Evolutionary conservation across 2,888 invertebrate species (phyloP).

Genomic region (Psococerastis gibbosa): DNA sequence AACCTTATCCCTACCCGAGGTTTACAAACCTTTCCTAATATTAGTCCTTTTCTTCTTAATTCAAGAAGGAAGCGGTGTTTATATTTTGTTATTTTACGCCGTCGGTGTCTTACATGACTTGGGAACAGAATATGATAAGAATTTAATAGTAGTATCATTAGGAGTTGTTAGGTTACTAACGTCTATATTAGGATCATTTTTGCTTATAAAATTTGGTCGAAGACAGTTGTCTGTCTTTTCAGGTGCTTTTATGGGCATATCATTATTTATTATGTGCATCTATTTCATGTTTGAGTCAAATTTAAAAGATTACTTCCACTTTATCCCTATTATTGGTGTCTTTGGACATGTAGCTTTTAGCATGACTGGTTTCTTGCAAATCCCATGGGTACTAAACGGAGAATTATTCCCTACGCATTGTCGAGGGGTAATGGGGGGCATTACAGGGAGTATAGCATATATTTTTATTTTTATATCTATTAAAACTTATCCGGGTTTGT

Average conservation of each 20-base stretch:
- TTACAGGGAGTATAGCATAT: slow-evolving; percentile 50
- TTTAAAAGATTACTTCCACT: slow-evolving; percentile 21
- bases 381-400: slow-evolving; percentile 58
- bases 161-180: slow-evolving; percentile 37
- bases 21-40: slow-evolving; percentile 46
- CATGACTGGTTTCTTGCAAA: slow-evolving; percentile 52
- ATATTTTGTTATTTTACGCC: slow-evolving; percentile 51
- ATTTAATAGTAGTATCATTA: slow-evolving; percentile 49
- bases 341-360: slow-evolving; percentile 48
- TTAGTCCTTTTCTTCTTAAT: slow-evolving; percentile 44
- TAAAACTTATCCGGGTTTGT: slow-evolving; percentile 45
- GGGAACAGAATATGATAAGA: slow-evolving; percentile 38
- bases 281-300: slow-evolving; percentile 20
- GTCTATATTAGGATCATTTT: slow-evolving; percentile 43
- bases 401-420: slow-evolving; percentile 49
- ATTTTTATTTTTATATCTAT: slow-evolving; percentile 48
- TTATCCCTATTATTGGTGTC: slow-evolving; percentile 37
- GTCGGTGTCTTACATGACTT: slow-evolving; percentile 50
- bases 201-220: slow-evolving; percentile 43
- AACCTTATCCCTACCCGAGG: slow-evolving; percentile 30
- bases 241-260: slow-evolving; percentile 40
- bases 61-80: slow-evolving; percentile 55
- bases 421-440: slow-evolving; percentile 46
- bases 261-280: slow-evolving; percentile 30
- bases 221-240: slow-evolving; percentile 42